phyloP scores from a whole-genome alignment of 2,113 vertebrate genomes.

The Camelus bactrianus region DNA sequence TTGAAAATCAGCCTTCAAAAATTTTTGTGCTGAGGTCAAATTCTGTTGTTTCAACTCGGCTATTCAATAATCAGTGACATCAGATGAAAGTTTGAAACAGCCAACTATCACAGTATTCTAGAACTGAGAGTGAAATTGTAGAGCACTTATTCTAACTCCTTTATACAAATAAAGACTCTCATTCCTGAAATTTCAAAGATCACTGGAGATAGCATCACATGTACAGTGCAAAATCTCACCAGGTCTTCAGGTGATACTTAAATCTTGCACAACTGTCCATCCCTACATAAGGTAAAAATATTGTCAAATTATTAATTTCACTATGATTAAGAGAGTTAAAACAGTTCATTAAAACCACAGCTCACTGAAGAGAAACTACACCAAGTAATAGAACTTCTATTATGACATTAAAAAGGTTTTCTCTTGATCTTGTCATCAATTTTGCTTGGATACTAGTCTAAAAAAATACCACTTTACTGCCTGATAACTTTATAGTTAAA shows the following conservation, averaged over 20 bases:
- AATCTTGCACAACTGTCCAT: not conserved
- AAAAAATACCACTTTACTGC: not conserved
- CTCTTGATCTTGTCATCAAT: not conserved
- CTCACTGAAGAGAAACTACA: conserved; percentile 5
- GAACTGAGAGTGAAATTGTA: not conserved
- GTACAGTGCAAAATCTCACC: not conserved
- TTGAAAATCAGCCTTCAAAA: not conserved
- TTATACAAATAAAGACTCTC: not conserved
- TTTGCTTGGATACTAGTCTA: not conserved
- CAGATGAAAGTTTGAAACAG: conserved; percentile 23
- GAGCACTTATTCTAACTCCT: not conserved
- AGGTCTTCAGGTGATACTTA: not conserved
- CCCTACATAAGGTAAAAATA: not conserved
- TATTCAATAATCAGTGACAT: not conserved
- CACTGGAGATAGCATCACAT: not conserved
- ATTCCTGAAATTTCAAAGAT: not conserved
- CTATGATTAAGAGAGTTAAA: not conserved
- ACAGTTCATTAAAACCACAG: not conserved
- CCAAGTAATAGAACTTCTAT: not conserved
- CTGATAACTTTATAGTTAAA: conserved; percentile 23
- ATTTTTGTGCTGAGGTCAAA: conserved; percentile 41
- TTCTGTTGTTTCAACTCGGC: conserved; percentile 10
- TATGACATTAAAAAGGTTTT: not conserved
- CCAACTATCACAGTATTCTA: not conserved
- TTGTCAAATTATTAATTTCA: not conserved